Evolutionary conservation across 2,113 vertebrate species (phyloP).

Genomic region (Sturnus vulgaris): DNA sequence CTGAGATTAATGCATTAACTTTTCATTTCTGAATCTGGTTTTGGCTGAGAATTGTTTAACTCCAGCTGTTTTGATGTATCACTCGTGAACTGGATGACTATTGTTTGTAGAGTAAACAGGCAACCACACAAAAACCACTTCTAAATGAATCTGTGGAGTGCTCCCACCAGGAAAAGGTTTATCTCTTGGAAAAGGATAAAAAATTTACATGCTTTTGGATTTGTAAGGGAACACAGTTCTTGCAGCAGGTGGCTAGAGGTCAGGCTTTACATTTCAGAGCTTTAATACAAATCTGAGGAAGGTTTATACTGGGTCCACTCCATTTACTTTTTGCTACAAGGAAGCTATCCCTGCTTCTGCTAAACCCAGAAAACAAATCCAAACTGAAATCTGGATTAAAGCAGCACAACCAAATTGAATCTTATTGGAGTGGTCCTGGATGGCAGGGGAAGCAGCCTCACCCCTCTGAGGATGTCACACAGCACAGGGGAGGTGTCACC

Average conservation of each 20-base stretch:
- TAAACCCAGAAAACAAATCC: neutral
- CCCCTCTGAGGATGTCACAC: neutral
- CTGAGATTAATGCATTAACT: slow-evolving; percentile 53
- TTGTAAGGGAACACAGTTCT: neutral
- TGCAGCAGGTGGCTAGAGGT: neutral
- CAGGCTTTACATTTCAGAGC: slow-evolving; percentile 34
- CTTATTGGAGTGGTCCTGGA: neutral
- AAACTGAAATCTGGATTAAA: neutral
- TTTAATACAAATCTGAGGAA: neutral
- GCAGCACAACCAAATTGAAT: neutral
- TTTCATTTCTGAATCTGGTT: slow-evolving; percentile 54
- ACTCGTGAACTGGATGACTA: slow-evolving; percentile 3
- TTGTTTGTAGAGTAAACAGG: slow-evolving; percentile 40
- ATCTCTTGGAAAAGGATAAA: slow-evolving; percentile 21
- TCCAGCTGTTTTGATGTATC: slow-evolving; percentile 33
- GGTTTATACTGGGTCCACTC: neutral
- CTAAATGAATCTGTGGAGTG: slow-evolving; percentile 45
- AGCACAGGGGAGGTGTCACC: accelerated
- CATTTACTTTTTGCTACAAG: slow-evolving; percentile 13
- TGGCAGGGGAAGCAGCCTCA: neutral
- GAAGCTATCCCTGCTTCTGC: neutral
- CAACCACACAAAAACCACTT: slow-evolving; percentile 47
- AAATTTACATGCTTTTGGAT: slow-evolving; percentile 54
- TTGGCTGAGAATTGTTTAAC: slow-evolving; percentile 62
- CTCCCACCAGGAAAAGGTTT: slow-evolving; percentile 13